Conservation (phyloP, 2,113 vertebrate species). For the Pterocles burchelli region DNA sequence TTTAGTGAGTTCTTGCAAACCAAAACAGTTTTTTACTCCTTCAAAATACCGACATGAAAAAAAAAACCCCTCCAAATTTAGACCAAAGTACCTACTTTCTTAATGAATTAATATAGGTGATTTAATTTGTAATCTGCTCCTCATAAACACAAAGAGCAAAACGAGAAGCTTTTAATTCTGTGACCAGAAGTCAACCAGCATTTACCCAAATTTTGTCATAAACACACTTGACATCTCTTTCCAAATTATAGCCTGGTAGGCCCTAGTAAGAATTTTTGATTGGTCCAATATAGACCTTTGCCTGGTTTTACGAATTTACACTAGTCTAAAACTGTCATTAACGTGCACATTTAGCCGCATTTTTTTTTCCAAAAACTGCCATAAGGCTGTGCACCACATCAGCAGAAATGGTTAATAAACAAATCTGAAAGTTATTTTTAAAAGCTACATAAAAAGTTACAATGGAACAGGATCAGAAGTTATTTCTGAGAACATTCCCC, state of each 20-base stretch:
- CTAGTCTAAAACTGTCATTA: neutral
- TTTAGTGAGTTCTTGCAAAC: neutral
- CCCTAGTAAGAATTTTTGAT: neutral
- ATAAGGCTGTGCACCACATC: neutral
- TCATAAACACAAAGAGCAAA: neutral
- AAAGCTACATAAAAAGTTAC: neutral
- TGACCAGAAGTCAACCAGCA: neutral
- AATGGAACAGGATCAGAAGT: neutral
- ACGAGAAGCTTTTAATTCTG: neutral
- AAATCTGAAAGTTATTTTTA: neutral
- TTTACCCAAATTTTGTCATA: neutral
- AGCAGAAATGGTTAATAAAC: neutral
- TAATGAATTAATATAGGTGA: neutral
- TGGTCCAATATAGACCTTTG: neutral
- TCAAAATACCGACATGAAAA: neutral
- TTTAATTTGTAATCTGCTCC: neutral
- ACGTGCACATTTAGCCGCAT: neutral
- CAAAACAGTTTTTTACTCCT: neutral
- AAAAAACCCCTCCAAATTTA: accelerated
- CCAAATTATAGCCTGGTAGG: neutral
- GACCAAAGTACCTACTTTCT: neutral
- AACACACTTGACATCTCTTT: neutral
- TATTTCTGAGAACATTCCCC: neutral
- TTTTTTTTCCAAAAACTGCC: neutral
- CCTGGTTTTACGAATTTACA: neutral